Percentiles rank a stretch among this genome's conserved stretches.
phyloP scores from a whole-genome alignment of 1,140 invertebrate species.

The Hestina assimilis region DNA sequence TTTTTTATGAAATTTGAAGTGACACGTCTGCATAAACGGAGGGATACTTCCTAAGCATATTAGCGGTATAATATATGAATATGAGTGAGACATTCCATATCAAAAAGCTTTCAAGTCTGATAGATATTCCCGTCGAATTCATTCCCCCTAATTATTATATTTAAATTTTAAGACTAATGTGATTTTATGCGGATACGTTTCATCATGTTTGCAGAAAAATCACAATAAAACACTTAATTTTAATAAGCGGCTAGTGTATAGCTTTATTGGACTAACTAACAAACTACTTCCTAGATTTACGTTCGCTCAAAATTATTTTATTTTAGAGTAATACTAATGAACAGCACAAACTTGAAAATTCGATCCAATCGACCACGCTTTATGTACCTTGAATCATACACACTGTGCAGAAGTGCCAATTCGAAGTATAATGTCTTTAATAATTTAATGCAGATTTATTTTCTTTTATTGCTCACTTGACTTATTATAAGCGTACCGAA shows the following conservation, averaged over 20 bases:
- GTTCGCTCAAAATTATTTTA: slow-evolving; percentile 27
- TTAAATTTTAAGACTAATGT: slow-evolving; percentile 2
- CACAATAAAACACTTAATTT: too few species aligned
- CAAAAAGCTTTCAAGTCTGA: slow-evolving; percentile 38
- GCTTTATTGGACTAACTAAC: not conserved
- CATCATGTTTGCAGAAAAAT: too few species aligned
- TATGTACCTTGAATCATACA: slow-evolving; percentile 3
- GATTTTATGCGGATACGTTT: not conserved
- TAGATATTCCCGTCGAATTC: slow-evolving; percentile 14
- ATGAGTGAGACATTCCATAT: slow-evolving; percentile 77
- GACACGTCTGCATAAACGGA: slow-evolving; percentile 62
- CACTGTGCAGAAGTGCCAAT: slow-evolving; percentile 31
- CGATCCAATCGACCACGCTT: slow-evolving; percentile 1
- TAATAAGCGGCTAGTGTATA: not conserved
- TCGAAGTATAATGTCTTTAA: slow-evolving; percentile 25
- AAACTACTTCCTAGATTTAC: slow-evolving; percentile 1
- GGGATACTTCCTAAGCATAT: slow-evolving; percentile 50
- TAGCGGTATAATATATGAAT: slow-evolving; percentile 54
- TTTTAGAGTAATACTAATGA: slow-evolving; percentile 4
- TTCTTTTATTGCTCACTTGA: slow-evolving; percentile 14
- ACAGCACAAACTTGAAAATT: slow-evolving; percentile 13
- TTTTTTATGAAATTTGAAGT: slow-evolving; percentile 72
- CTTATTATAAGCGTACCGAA: slow-evolving; percentile 10
- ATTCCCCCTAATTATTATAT: slow-evolving; percentile 2
- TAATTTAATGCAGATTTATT: slow-evolving; percentile 8